Conservation (phyloP, 2,797 vertebrate species). For the Antrozous pallidus region DNA sequence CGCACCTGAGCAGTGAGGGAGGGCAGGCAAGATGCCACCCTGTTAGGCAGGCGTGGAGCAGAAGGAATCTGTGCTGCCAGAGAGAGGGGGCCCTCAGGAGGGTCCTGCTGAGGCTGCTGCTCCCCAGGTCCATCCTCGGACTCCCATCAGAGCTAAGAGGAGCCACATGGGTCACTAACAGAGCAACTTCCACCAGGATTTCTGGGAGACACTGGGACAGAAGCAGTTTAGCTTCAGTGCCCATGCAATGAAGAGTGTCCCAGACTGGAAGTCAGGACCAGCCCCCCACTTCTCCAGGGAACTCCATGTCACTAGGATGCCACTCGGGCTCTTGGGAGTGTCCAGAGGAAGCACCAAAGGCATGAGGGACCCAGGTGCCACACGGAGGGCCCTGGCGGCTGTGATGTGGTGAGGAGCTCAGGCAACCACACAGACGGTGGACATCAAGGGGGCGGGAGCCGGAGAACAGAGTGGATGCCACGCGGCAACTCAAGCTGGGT, state of each 20-base stretch:
- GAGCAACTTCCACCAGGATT: background rate
- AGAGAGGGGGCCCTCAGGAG: background rate
- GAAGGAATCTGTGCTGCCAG: background rate
- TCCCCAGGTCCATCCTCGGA: background rate
- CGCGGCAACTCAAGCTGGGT: background rate
- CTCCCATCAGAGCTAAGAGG: background rate
- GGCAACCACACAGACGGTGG: background rate
- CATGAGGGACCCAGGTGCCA: background rate
- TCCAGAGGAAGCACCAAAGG: background rate
- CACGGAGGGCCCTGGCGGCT: background rate
- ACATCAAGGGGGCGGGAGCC: background rate
- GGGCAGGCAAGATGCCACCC: background rate
- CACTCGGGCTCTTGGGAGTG: background rate
- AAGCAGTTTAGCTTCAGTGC: background rate
- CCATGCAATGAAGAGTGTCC: background rate
- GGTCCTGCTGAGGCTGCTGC: background rate
- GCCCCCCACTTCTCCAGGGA: background rate
- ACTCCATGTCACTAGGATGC: background rate
- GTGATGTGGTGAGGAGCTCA: background rate
- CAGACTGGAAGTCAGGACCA: background rate
- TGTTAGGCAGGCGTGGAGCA: background rate
- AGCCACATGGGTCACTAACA: background rate
- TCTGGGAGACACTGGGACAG: background rate
- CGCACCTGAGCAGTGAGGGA: background rate
- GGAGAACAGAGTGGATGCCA: background rate